Evolutionary conservation across 2,888 invertebrate species (phyloP).

Genomic region (Sinelater perroti): DNA sequence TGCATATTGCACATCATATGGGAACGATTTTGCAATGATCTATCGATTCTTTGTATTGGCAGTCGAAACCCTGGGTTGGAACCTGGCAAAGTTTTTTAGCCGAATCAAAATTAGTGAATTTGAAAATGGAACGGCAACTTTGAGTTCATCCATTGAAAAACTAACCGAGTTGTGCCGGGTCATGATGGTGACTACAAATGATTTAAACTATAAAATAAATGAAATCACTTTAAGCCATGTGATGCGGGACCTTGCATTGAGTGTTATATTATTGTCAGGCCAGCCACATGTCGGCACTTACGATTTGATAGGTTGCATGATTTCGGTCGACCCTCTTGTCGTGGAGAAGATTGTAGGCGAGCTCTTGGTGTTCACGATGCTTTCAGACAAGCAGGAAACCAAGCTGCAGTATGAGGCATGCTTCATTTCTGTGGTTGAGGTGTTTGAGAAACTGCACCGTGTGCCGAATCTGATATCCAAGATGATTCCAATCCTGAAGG

Average conservation of each 20-base stretch:
- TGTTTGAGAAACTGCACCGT: slow-evolving; percentile 55
- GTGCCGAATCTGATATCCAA: slow-evolving; percentile 55
- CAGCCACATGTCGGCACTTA: slow-evolving; percentile 45
- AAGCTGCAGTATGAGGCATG: slow-evolving; percentile 48
- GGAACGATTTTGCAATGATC: slow-evolving; percentile 42
- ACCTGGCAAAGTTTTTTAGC: slow-evolving; percentile 44
- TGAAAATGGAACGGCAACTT: slow-evolving; percentile 17
- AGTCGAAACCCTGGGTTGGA: slow-evolving; percentile 49
- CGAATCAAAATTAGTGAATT: slow-evolving; percentile 38
- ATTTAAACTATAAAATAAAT: slow-evolving; percentile 45
- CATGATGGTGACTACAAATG: slow-evolving; percentile 35
- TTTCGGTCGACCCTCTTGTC: slow-evolving; percentile 54
- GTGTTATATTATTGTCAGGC: slow-evolving; percentile 45
- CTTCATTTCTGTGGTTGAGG: slow-evolving; percentile 51
- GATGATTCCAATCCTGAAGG: slow-evolving; percentile 50
- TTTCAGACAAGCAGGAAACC: slow-evolving; percentile 42
- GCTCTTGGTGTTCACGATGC: slow-evolving; percentile 50
- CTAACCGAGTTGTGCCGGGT: slow-evolving; percentile 41
- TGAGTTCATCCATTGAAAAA: slow-evolving; percentile 46
- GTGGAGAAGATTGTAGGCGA: slow-evolving; percentile 50
- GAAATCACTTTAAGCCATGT: slow-evolving; percentile 43
- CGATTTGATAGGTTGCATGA: slow-evolving; percentile 49
- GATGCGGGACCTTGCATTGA: slow-evolving; percentile 43
- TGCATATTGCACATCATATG: slow-evolving; percentile 46
- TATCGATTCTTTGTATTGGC: slow-evolving; percentile 50